Base-by-base conservation (phyloP, 1,140 invertebrate species). In the Leguminivora glycinivorella region DNA sequence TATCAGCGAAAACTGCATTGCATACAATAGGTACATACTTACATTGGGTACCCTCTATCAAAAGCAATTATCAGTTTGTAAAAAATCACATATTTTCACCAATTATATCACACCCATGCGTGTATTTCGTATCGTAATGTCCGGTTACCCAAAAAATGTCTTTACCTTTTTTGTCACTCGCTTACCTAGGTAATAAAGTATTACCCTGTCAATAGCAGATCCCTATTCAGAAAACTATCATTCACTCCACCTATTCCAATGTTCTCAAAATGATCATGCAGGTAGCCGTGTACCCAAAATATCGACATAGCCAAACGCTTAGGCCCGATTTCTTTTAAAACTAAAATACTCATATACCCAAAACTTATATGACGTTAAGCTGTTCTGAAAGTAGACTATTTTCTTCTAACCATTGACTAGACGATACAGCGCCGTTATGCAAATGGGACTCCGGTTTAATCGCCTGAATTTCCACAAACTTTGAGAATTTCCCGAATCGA, bases 361-460 rank as follows among this genome's bases (percentile, higher is more conserved):
- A 9, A 22, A 22, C 19, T 22, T 22, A 17, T 52, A 22, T 52
- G 19, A 22, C 0, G 47, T 22, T 52, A 22, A 22, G 47, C 19
- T 22, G 17, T 52, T 52, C 22, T 52, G 10, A 22, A 52, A 3
- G 7, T 22, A 52, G 22, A 52, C 7, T 22, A 10, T 52, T 52
- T 22, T 22, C 19, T 17, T 22, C 47, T 52, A 52, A 52, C 47
- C 56, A 68, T 68, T 60, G 56, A 68, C 56, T 52, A 69, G 72
- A 67, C 68, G 68, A 73, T 70, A 72, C 71, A 72, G 67, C 74
- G 81, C 80, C 78, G 75, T 78, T 85, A 89, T 89, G 87, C 78
- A 83, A 89, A 89, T 87, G 78, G 78, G 70, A 75, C 80, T 78
- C 77, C 80, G 81, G 82, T 82, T 87, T 87, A 85, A 85, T 86